These are phyloP conservation scores for Apantesis nais DNA, from an alignment of 2,888 invertebrate genomes.

Conservation along the genomic window DNA sequence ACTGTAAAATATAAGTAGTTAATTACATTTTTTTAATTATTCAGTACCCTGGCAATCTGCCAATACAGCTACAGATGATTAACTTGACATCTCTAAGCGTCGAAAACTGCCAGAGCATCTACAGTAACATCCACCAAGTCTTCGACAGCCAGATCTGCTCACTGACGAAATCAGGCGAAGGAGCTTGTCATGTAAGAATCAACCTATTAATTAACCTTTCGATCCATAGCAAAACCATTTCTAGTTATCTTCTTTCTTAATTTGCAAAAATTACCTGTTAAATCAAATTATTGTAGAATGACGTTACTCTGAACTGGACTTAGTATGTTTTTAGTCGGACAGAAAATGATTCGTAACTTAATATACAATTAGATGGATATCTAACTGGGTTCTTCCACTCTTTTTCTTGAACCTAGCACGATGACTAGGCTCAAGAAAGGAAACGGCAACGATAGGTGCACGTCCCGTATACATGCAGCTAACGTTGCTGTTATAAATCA, in stretches of 20 bases:
- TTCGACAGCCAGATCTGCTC: slow-evolving; percentile 85
- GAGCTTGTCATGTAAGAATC: slow-evolving; percentile 86
- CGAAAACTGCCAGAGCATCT: slow-evolving; percentile 74
- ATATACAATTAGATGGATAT: background rate
- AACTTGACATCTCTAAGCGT: slow-evolving; percentile 77
- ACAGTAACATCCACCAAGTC: slow-evolving; percentile 73
- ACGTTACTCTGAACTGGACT: too few relatives aligned
- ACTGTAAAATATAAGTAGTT: background rate
- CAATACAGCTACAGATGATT: slow-evolving; percentile 85
- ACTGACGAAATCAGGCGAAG: slow-evolving; percentile 84
- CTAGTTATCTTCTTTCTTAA: too few relatives aligned
- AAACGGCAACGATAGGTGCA: too few relatives aligned
- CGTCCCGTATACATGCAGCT: too few relatives aligned
- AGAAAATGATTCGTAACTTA: too few relatives aligned
- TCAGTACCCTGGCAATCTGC: slow-evolving; percentile 84
- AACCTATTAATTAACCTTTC: background rate
- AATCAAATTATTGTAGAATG: background rate
- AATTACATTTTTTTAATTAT: background rate
- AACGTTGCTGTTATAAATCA: too few relatives aligned
- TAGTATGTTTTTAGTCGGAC: too few relatives aligned
- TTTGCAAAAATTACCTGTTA: background rate
- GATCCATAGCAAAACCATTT: background rate
- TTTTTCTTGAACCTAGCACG: background rate
- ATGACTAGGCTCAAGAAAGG: too few relatives aligned
- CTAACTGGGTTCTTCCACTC: background rate